These are phyloP conservation scores for Calyptomena viridis DNA, from an alignment of 2,113 vertebrate species.

Conservation along the genomic window DNA sequence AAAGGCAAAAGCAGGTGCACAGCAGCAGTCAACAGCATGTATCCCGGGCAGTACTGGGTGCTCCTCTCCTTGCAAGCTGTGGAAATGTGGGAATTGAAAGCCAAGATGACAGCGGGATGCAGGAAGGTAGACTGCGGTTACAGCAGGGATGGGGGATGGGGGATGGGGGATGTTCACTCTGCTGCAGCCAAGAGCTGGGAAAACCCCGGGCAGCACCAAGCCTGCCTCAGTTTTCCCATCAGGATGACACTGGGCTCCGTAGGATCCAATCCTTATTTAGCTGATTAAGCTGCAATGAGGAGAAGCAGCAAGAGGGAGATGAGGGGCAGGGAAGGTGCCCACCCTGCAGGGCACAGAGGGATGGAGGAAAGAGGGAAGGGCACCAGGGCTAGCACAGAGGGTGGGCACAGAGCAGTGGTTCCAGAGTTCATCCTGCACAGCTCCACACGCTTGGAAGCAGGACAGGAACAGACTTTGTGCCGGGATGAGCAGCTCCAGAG, in stretches of 20 bases:
- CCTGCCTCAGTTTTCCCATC: not conserved
- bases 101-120: accelerated
- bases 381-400: not conserved
- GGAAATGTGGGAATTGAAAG: not conserved
- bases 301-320: not conserved
- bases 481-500: not conserved
- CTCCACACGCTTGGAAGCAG: not conserved
- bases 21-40: not conserved
- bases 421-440: not conserved
- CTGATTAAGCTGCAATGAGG: not conserved
- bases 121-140: accelerated
- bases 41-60: accelerated
- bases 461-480: not conserved
- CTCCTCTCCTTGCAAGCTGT: accelerated
- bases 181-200: not conserved
- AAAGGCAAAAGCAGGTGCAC: not conserved
- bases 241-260: not conserved
- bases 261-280: not conserved
- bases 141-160: not conserved
- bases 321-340: not conserved
- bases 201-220: not conserved
- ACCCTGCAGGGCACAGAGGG: accelerated
- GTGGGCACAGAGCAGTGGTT: not conserved
- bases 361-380: accelerated
- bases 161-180: accelerated